A percentile compares a stretch with the other conserved stretches of the same genome.
Evolutionary conservation across 2,113 vertebrate species (phyloP).

Genomic region (Caretta caretta): DNA sequence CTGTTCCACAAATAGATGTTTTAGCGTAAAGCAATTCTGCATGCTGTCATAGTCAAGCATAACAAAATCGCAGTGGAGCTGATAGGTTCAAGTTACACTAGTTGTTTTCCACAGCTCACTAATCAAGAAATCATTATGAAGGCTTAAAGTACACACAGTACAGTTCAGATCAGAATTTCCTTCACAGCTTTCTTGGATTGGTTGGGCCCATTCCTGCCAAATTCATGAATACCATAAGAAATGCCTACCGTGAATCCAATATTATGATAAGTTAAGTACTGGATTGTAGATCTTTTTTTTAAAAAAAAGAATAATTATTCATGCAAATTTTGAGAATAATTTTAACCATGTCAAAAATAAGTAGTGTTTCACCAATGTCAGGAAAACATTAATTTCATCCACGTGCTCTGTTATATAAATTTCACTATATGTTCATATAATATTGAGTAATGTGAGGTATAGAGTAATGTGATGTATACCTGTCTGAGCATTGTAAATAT

Average conservation of each 20-base stretch:
- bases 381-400: background rate
- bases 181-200: background rate
- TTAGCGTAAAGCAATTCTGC: background rate
- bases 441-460: background rate
- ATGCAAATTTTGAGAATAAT: background rate
- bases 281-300: background rate
- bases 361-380: background rate
- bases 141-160: background rate
- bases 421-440: background rate
- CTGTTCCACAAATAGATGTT: background rate
- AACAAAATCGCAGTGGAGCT: background rate
- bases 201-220: background rate
- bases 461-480: background rate
- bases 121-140: background rate
- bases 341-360: background rate
- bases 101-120: background rate
- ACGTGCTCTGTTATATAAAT: background rate
- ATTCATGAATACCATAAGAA: background rate
- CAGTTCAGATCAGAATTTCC: background rate
- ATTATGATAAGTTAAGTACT: background rate
- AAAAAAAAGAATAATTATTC: background rate
- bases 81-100: background rate
- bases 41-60: background rate
- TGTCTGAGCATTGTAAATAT: background rate
- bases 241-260: background rate